phyloP scores from a whole-genome alignment of 1,140 invertebrate species.

The Sarcophaga bullata region DNA sequence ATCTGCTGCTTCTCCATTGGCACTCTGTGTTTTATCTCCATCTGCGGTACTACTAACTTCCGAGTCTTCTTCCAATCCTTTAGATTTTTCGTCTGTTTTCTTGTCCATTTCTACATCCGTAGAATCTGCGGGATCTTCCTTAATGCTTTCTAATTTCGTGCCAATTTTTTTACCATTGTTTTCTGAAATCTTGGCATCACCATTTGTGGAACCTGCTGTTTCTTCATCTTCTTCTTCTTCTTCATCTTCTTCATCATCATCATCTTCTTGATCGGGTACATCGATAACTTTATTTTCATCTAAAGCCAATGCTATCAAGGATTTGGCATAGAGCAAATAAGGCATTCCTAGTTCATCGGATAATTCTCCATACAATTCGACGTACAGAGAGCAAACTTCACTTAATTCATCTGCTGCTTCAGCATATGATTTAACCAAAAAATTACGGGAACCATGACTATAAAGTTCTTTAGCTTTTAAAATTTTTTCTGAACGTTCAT shows the following conservation, averaged over 20 bases:
- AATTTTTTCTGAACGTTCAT: constrained; percentile 56
- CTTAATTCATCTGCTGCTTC: constrained; percentile 77
- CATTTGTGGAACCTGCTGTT: constrained; percentile 1
- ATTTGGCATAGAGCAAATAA: constrained; percentile 72
- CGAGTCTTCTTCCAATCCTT: constrained; percentile 48
- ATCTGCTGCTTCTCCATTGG: constrained; percentile 8
- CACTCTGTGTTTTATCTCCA: constrained; percentile 46
- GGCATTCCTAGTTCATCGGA: constrained; percentile 79
- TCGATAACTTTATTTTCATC: constrained; percentile 78
- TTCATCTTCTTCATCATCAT: constrained; percentile 66
- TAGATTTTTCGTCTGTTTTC: neutral
- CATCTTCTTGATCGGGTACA: constrained; percentile 71
- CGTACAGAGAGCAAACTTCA: constrained; percentile 75
- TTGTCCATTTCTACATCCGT: neutral
- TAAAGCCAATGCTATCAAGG: constrained; percentile 78
- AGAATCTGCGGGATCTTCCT: constrained; percentile 29
- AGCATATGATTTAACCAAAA: constrained; percentile 77
- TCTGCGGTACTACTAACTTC: constrained; percentile 59
- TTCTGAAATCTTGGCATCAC: neutral
- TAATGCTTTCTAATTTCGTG: constrained; percentile 22
- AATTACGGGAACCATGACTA: constrained; percentile 78
- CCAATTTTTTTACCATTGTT: neutral
- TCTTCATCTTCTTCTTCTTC: constrained; percentile 64
- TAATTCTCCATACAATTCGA: constrained; percentile 74
- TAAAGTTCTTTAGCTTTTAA: constrained; percentile 63